A percentile compares a stretch with the other conserved stretches of the same genome.
Evolutionary conservation across 2,888 invertebrate species (phyloP).

Genomic region (Parthenolecanium corni): DNA sequence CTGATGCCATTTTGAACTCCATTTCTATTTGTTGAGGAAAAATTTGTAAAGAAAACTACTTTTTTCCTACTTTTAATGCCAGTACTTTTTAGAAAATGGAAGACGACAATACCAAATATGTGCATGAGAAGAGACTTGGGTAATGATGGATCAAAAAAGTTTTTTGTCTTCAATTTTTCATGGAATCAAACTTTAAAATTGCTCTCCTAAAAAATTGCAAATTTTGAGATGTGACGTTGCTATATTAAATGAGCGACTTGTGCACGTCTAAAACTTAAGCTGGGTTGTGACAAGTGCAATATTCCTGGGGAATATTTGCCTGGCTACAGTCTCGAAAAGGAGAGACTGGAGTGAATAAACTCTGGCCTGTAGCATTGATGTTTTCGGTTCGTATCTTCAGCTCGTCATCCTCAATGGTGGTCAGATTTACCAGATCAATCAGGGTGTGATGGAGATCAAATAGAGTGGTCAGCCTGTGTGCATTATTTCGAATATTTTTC

Average conservation of each 20-base stretch:
- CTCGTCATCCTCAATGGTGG: conserved; percentile 39
- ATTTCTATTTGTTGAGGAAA: too few species aligned
- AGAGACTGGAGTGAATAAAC: conserved; percentile 64
- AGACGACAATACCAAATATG: conserved; percentile 50
- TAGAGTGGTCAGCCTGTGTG: conserved; percentile 62
- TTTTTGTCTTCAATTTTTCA: too few species aligned
- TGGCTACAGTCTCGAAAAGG: conserved; percentile 58
- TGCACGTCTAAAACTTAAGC: conserved; percentile 43
- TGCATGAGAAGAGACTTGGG: conserved; percentile 47
- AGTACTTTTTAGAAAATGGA: too few species aligned
- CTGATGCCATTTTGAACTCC: conserved; percentile 65
- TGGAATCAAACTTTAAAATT: too few species aligned
- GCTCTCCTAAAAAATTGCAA: too few species aligned
- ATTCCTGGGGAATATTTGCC: conserved; percentile 70
- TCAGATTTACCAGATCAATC: conserved; percentile 50
- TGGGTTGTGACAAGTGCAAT: conserved; percentile 74
- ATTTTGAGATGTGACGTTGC: too few species aligned
- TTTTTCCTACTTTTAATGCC: too few species aligned
- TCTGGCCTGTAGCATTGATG: too few species aligned
- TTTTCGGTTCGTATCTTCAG: conserved; percentile 22
- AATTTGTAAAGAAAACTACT: too few species aligned
- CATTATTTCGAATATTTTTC: conserved; percentile 53
- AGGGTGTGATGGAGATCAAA: conserved; percentile 75
- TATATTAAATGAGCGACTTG: conserved; percentile 52
- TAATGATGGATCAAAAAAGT: too few species aligned